A percentile compares a stretch with the other conserved stretches of the same genome.
Conservation (phyloP, 1,140 invertebrate genomes). For the Macrocentrus cingulum region DNA sequence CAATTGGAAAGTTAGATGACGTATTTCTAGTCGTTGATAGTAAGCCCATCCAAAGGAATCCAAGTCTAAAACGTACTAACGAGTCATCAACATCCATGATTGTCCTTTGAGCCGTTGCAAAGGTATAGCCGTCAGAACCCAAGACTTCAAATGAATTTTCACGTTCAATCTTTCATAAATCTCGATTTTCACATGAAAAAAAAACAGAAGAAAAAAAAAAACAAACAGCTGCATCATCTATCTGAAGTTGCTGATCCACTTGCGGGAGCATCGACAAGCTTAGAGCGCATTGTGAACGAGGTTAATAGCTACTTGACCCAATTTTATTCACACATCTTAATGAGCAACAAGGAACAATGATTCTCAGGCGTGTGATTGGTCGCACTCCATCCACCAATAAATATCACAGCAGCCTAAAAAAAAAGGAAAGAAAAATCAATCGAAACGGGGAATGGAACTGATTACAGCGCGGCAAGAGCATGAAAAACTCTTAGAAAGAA, state of each 20-base stretch:
- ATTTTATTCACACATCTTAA: conserved; percentile 48
- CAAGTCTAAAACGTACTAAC: too few species aligned
- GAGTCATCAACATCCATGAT: too few species aligned
- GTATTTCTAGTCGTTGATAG: conserved; percentile 11
- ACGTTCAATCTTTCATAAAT: too few species aligned
- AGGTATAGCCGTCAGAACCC: too few species aligned
- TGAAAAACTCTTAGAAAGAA: conserved; percentile 1
- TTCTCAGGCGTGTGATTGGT: not conserved
- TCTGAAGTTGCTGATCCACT: conserved; percentile 15
- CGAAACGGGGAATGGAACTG: not conserved
- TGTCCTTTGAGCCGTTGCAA: too few species aligned
- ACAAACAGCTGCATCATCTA: conserved; percentile 1
- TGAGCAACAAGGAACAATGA: conserved; percentile 41
- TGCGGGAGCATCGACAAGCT: conserved; percentile 13
- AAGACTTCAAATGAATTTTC: too few species aligned
- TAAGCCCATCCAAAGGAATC: conserved; percentile 12
- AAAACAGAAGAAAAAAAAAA: not conserved
- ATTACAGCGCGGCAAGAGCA: not conserved
- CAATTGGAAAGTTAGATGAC: conserved; percentile 36
- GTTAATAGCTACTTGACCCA: conserved; percentile 58
- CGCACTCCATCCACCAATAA: too few species aligned
- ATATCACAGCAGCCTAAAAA: too few species aligned
- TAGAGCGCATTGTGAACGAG: conserved; percentile 33
- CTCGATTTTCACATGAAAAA: too few species aligned
- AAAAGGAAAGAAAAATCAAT: too few species aligned